These are phyloP conservation scores for Vulpes lagopus DNA, from an alignment of 2,113 vertebrate species.

Conservation along the genomic window DNA sequence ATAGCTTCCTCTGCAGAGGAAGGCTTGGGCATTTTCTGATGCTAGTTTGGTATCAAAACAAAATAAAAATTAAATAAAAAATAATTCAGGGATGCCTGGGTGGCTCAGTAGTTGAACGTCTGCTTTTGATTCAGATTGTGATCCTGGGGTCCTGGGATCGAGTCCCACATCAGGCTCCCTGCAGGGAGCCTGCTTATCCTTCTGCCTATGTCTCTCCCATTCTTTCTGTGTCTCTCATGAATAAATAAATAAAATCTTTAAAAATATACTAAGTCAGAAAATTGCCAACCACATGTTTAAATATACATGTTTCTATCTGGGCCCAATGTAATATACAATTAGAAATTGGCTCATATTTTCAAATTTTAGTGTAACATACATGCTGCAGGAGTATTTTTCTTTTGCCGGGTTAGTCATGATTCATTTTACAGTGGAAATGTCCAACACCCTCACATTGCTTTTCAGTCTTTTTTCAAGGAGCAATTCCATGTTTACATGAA, in stretches of 20 bases:
- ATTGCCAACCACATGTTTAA: background rate
- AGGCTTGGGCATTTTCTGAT: background rate
- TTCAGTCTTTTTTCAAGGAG: conserved; percentile 25
- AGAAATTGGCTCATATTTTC: conserved; percentile 9
- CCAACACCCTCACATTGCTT: background rate
- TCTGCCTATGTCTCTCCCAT: too few species aligned
- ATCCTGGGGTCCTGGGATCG: too few species aligned
- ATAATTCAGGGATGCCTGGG: background rate
- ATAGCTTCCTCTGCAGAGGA: background rate
- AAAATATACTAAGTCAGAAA: background rate
- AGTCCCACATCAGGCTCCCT: too few species aligned
- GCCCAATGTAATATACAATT: background rate
- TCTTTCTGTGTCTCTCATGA: too few species aligned
- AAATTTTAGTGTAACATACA: background rate
- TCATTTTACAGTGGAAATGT: background rate
- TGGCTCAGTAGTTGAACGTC: too few species aligned
- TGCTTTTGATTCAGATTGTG: too few species aligned
- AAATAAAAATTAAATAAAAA: conserved; percentile 49
- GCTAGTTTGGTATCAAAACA: background rate
- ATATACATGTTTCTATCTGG: conserved; percentile 20
- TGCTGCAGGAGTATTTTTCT: background rate
- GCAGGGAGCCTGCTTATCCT: too few species aligned
- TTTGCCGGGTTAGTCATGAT: background rate
- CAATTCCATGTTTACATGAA: conserved; percentile 11
- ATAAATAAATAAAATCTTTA: too few species aligned